Evolutionary conservation across 2,113 vertebrate genomes (phyloP).

Genomic region (Mola mola): DNA sequence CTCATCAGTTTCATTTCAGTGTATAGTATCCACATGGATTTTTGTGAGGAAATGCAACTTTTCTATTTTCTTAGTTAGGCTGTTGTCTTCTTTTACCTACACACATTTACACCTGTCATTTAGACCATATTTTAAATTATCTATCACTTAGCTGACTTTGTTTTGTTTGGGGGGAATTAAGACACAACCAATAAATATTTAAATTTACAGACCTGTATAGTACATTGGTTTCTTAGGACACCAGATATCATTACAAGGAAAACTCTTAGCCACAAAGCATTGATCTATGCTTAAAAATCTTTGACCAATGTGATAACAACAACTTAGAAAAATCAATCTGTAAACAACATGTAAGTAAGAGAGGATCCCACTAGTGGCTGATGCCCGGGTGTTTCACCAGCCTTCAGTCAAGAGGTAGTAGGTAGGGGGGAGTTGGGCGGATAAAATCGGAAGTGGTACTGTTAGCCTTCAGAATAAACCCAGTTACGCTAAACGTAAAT

Average conservation of each 20-base stretch:
- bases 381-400: slow-evolving; percentile 53
- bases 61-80: no score
- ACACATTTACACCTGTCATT: no score
- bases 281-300: slow-evolving; percentile 1
- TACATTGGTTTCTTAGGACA: background rate
- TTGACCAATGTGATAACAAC: slow-evolving; percentile 35
- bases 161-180: no score
- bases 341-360: slow-evolving; percentile 44
- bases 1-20: no score
- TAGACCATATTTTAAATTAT: no score
- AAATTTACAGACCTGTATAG: no score
- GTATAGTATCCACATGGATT: no score
- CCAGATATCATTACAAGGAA: background rate
- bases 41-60: no score
- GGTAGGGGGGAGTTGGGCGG: rapidly evolving
- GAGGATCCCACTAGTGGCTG: slow-evolving; percentile 60
- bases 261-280: background rate
- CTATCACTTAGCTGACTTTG: no score
- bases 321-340: slow-evolving; percentile 52
- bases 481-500: background rate
- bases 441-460: background rate
- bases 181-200: no score
- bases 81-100: no score
- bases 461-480: slow-evolving; percentile 43
- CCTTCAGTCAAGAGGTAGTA: slow-evolving; percentile 30